A percentile compares a stretch with the other conserved stretches of the same genome.
These are phyloP conservation scores for Aleadryas rufinucha DNA, from an alignment of 2,113 vertebrate genomes.

Conservation along the genomic window DNA sequence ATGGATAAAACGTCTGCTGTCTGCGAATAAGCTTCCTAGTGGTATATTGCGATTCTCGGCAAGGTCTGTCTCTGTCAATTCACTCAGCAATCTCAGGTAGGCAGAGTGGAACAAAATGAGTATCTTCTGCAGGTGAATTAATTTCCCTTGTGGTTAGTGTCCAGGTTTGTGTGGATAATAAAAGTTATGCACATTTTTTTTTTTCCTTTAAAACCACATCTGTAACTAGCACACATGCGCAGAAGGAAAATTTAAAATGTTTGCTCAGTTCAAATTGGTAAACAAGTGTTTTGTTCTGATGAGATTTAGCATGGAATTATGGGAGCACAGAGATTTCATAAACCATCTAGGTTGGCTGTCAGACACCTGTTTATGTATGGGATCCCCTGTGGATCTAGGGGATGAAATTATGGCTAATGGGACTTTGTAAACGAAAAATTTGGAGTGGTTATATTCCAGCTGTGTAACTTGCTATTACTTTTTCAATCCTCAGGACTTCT, in stretches of 20 bases:
- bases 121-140: background rate
- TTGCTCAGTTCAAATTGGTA: background rate
- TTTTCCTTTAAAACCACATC: background rate
- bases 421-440: background rate
- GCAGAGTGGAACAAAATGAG: background rate
- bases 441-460: background rate
- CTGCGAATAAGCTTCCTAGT: background rate
- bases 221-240: background rate
- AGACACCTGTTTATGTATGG: background rate
- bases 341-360: background rate
- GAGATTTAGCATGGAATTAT: background rate
- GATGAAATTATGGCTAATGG: background rate
- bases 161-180: background rate
- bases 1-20: background rate
- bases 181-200: background rate
- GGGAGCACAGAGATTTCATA: background rate
- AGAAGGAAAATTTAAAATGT: background rate
- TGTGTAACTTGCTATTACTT: background rate
- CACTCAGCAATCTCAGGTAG: background rate
- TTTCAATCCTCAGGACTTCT: background rate
- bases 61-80: background rate
- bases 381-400: background rate
- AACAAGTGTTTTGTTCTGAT: background rate
- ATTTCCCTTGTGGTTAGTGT: background rate
- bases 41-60: background rate